Percentiles rank a stretch among this genome's conserved stretches.
phyloP scores from a whole-genome alignment of 1,140 invertebrate species.

The Ephestia elutella region DNA sequence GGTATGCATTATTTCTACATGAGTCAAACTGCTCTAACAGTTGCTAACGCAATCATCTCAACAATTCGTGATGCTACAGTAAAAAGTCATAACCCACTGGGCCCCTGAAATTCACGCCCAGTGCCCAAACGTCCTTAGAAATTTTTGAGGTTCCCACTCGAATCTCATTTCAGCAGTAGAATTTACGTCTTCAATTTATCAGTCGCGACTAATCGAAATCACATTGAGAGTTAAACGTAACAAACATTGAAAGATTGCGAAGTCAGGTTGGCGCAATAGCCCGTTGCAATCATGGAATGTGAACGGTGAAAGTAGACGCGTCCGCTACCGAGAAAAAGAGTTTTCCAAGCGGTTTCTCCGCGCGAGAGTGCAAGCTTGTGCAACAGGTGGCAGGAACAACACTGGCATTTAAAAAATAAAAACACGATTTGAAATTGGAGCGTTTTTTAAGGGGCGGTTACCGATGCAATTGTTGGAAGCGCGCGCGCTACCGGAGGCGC shows the following conservation, averaged over 20 bases:
- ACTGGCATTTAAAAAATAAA: conserved; percentile 18
- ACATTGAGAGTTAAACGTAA: conserved; percentile 33
- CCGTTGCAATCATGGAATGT: conserved; percentile 45
- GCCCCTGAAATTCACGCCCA: too few relatives aligned
- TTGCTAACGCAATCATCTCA: not conserved
- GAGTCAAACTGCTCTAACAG: not conserved
- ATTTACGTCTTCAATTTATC: conserved; percentile 18
- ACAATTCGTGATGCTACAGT: not conserved
- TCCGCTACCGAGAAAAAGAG: conserved; percentile 65
- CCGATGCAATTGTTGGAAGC: conserved; percentile 32
- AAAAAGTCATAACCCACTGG: too few relatives aligned
- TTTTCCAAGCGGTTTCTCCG: conserved; percentile 69
- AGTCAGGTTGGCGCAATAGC: conserved; percentile 48
- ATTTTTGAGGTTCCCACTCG: too few relatives aligned
- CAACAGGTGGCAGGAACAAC: conserved; percentile 49
- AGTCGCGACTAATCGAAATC: conserved; percentile 18
- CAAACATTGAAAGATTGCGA: conserved; percentile 31
- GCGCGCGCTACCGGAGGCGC: conserved; percentile 56
- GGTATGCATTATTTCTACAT: too few relatives aligned
- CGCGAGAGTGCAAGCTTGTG: conserved; percentile 36
- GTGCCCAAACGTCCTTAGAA: too few relatives aligned
- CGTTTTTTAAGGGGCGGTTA: conserved; percentile 32
- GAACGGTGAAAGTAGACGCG: conserved; percentile 68
- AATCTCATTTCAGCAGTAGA: not conserved
- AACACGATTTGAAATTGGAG: conserved; percentile 21